Base-by-base conservation (phyloP, 2,797 vertebrate species). In the Hypotaenidia okinawae region DNA sequence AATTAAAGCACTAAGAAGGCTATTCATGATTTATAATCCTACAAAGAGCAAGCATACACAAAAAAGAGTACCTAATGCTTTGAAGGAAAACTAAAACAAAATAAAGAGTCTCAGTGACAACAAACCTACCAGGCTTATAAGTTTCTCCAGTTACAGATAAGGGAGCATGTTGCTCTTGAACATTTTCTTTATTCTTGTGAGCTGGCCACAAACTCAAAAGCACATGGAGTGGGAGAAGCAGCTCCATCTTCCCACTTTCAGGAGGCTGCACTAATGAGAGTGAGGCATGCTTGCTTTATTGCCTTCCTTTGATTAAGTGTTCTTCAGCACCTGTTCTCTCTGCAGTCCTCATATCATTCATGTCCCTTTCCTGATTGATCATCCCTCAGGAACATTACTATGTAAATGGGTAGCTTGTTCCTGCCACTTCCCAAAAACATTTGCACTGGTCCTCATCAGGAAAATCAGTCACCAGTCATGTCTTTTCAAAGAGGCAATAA, bases 291-390 rank as follows among this genome's bases (percentile, higher is more conserved):
- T 57, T 51, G 14, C 8, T 57, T 59, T 52, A 49, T 2, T 16
- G 10, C 24, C 16, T 54, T 30, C 21, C 37, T 35, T 86, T n/a
- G 6, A 47, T 13, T 14, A n/a, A 2, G 2, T 30, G n/a, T 2
- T 55, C 19, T 41, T 18, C 59, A 59, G 27, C 30, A 83, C 7
- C 39, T 57, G 28, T 24, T 77, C 35, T 22, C 16, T 32, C 9
- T 5, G 11, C 0, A 0, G 19, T 32, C 55, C 11, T 39, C 67
- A 2, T 0, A 5, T 14, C 2, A 1, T 39, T 45, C 9, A 8
- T 1, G 5, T 1, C 17, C n/a, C 45, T 27, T 35, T 77, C 2
- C 5, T 5, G 5, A 87, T 4, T 0, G 0, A 23, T 3, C 0
- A 0, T 23, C 22, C 37, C 24, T 59, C 22, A 4, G 8, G 4